Conservation (phyloP, 2,113 vertebrate genomes). For the Pimephales promelas region DNA sequence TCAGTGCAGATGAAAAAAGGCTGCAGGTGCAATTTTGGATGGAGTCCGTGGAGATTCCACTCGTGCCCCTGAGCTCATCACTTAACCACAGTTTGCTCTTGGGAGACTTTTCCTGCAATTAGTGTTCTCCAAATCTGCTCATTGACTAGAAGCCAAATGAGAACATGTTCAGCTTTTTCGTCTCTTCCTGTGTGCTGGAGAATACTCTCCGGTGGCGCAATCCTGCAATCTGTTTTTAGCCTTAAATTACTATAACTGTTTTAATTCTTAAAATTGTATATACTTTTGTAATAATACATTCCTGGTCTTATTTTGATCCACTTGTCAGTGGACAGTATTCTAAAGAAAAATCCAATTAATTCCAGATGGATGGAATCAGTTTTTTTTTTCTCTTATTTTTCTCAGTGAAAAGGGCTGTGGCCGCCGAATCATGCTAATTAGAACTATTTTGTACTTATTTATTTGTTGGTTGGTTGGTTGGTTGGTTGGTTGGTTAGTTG, state of each 20-base stretch:
- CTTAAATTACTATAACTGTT: background rate
- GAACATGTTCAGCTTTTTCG: background rate
- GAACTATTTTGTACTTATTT: background rate
- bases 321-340: background rate
- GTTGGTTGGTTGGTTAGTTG: too few species aligned
- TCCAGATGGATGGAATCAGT: too few species aligned
- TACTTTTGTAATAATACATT: background rate
- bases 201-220: background rate
- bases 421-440: too few species aligned
- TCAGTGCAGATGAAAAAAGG: background rate
- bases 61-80: background rate
- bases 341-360: background rate
- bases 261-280: background rate
- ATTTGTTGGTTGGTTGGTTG: background rate
- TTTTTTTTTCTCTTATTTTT: too few species aligned
- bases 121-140: slow-evolving; percentile 20
- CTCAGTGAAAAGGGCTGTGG: too few species aligned
- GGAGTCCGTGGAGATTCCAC: background rate
- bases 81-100: slow-evolving; percentile 24
- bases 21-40: background rate
- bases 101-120: slow-evolving; percentile 21
- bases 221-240: background rate
- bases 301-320: background rate
- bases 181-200: background rate
- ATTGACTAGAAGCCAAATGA: slow-evolving; percentile 17